Evolutionary conservation across 2,113 vertebrate species (phyloP).

Genomic region (Oryzias celebensis): DNA sequence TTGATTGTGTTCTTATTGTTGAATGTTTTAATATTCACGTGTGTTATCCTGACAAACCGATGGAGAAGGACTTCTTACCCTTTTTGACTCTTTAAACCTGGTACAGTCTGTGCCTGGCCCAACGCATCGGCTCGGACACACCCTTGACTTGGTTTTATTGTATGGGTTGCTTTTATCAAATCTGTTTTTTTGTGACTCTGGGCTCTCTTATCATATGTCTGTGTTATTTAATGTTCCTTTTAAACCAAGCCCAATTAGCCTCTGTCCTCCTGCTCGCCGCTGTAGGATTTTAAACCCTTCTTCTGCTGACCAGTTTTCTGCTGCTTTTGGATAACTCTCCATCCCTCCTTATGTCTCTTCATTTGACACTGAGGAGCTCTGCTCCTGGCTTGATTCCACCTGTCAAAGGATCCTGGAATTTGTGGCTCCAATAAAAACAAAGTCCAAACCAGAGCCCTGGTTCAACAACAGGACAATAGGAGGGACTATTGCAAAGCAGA

Average conservation of each 20-base stretch:
- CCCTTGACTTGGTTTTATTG: neutral
- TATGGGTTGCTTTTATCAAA: neutral
- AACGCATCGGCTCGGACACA: neutral
- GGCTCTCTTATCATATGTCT: neutral
- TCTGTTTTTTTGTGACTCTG: neutral
- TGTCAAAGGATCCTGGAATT: neutral
- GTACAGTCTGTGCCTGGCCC: neutral
- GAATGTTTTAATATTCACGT: neutral
- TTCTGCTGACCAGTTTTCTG: neutral
- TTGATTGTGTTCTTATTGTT: neutral
- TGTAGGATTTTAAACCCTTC: neutral
- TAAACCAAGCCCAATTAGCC: neutral
- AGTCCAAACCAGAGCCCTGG: neutral
- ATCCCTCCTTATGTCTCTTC: neutral
- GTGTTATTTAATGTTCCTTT: conserved; percentile 1
- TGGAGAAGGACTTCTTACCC: too few species aligned
- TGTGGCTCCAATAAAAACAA: neutral
- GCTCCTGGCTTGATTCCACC: neutral
- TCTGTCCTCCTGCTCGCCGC: neutral
- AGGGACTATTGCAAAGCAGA: too few species aligned
- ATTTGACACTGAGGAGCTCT: neutral
- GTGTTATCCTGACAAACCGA: too few species aligned
- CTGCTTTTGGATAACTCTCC: neutral
- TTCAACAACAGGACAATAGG: too few species aligned
- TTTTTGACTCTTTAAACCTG: neutral